These are phyloP conservation scores for Mylabris phalerata DNA, from an alignment of 1,140 invertebrate genomes.

Conservation along the genomic window DNA sequence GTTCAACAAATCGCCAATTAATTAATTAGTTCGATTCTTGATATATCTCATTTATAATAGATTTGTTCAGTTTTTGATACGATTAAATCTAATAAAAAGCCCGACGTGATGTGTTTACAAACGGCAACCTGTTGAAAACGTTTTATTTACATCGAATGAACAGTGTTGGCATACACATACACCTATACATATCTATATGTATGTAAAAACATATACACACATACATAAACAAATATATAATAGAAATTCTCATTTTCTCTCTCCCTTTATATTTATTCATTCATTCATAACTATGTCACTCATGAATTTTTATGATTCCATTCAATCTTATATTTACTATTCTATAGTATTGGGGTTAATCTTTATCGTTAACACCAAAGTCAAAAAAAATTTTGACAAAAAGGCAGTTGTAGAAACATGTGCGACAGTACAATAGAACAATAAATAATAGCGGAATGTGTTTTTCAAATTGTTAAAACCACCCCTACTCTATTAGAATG, in stretches of 20 bases:
- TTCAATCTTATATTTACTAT: constrained; percentile 2
- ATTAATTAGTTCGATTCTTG: no score
- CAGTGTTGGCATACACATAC: background rate
- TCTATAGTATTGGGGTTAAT: background rate
- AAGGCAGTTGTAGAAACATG: background rate
- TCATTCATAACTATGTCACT: constrained; percentile 19
- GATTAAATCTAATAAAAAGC: constrained; percentile 22
- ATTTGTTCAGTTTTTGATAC: constrained; percentile 20
- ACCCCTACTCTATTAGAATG: no score
- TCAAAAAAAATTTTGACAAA: background rate
- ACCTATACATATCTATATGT: background rate
- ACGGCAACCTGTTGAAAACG: constrained; percentile 23
- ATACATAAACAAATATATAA: background rate
- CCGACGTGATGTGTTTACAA: constrained; percentile 21
- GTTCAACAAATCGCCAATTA: no score
- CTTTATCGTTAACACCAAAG: background rate
- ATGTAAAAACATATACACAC: constrained; percentile 5
- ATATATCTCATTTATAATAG: constrained; percentile 7
- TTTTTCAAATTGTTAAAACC: background rate
- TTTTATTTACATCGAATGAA: constrained; percentile 26
- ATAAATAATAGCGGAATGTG: background rate
- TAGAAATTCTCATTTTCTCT: constrained; percentile 10
- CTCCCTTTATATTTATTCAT: background rate
- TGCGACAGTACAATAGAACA: background rate
- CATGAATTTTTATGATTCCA: constrained; percentile 21